A percentile compares a stretch with the other conserved stretches of the same genome.
phyloP scores from a whole-genome alignment of 1,140 invertebrate genomes.

The Leucophenga varia region DNA sequence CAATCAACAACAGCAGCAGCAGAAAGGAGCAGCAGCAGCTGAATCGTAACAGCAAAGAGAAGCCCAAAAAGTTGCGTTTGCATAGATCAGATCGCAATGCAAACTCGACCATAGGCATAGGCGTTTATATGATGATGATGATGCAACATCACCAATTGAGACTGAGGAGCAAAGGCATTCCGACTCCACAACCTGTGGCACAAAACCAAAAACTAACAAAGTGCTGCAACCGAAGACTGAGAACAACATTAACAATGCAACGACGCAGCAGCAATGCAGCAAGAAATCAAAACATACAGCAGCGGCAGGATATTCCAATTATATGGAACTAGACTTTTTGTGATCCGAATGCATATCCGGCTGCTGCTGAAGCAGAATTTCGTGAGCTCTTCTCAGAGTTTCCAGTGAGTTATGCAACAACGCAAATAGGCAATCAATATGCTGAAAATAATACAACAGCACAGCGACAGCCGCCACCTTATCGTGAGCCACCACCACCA shows the following conservation, averaged over 20 bases:
- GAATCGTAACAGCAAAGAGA: constrained; percentile 20
- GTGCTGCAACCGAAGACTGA: constrained; percentile 22
- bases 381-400: constrained; percentile 27
- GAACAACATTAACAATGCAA: constrained; percentile 11
- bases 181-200: constrained; percentile 27
- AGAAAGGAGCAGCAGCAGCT: background rate
- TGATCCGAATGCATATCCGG: constrained; percentile 14
- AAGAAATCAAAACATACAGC: constrained; percentile 10
- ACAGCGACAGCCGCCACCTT: constrained; percentile 16
- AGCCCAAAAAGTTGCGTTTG: constrained; percentile 15
- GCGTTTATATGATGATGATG: no score
- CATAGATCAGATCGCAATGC: constrained; percentile 46
- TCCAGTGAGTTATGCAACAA: constrained; percentile 48
- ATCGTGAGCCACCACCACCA: constrained; percentile 45
- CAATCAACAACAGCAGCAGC: no score
- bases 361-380: constrained; percentile 7
- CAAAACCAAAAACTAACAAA: constrained; percentile 28
- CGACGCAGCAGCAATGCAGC: no score
- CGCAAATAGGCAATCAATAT: constrained; percentile 21
- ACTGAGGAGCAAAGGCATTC: no score
- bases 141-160: background rate
- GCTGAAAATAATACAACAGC: background rate
- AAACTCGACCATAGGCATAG: constrained; percentile 19
- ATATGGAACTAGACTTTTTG: constrained; percentile 48
- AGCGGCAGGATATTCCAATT: constrained; percentile 24